A percentile compares a stretch with the other conserved stretches of the same genome.
These are phyloP conservation scores for Scaptomyza cyrtandrae DNA, from an alignment of 2,888 invertebrate species.

Conservation along the genomic window DNA sequence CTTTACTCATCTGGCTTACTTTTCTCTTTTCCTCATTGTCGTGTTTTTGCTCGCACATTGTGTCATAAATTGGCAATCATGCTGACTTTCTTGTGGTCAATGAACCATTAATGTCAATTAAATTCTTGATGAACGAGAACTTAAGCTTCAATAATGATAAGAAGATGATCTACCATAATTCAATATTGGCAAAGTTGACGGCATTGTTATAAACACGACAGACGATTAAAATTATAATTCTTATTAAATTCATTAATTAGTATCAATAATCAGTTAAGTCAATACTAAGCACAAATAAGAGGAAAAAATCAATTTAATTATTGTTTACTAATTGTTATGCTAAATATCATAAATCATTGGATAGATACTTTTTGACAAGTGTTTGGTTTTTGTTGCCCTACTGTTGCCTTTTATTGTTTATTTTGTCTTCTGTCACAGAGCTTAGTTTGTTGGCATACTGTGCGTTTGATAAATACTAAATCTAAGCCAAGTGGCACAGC, in stretches of 20 bases:
- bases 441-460: slow-evolving; percentile 21
- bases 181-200: not conserved
- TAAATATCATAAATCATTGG: slow-evolving; percentile 30
- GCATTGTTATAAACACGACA: not conserved
- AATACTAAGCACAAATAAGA: not conserved
- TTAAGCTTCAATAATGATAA: slow-evolving; percentile 17
- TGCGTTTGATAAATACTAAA: slow-evolving; percentile 38
- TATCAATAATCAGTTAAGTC: slow-evolving; percentile 12
- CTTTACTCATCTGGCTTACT: not conserved
- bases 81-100: slow-evolving; percentile 11
- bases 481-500: slow-evolving; percentile 40
- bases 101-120: slow-evolving; percentile 19
- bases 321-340: slow-evolving; percentile 24
- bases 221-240: not conserved
- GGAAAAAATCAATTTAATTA: not conserved
- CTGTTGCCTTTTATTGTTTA: slow-evolving; percentile 1
- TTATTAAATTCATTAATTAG: slow-evolving; percentile 2
- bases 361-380: not conserved
- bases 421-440: slow-evolving; percentile 22
- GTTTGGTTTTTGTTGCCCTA: not conserved
- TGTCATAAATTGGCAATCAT: slow-evolving; percentile 19
- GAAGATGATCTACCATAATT: not conserved
- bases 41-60: slow-evolving; percentile 30
- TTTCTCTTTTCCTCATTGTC: not conserved
- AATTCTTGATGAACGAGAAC: slow-evolving; percentile 6